Evolutionary conservation across 1,140 invertebrate species (phyloP).

Genomic region (Cydia amplana): DNA sequence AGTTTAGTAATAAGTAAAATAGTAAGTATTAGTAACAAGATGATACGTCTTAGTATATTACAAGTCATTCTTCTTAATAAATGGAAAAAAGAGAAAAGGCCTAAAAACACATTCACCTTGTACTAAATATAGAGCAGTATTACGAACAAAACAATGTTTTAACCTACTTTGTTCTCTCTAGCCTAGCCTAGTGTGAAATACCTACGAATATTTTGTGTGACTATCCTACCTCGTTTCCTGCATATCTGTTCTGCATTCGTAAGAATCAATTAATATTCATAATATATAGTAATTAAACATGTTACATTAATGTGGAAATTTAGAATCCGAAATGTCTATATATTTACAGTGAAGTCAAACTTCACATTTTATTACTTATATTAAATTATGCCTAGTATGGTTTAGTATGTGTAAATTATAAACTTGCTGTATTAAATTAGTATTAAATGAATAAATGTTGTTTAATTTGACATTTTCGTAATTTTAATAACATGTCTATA

Average conservation of each 20-base stretch:
- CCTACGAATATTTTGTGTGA: constrained; percentile 11
- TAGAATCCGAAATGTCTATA: constrained; percentile 45
- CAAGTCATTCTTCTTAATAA: constrained; percentile 24
- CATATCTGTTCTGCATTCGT: constrained; percentile 56
- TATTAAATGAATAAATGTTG: constrained; percentile 58
- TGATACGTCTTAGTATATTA: constrained; percentile 11
- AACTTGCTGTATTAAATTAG: constrained; percentile 75
- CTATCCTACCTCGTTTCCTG: constrained; percentile 59
- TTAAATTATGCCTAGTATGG: constrained; percentile 53
- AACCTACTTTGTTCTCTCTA: not conserved
- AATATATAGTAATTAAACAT: constrained; percentile 18
- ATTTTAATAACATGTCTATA: not conserved
- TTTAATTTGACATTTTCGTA: constrained; percentile 46
- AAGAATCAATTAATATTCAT: constrained; percentile 19
- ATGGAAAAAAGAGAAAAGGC: not conserved
- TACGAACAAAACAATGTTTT: not conserved
- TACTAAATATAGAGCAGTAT: not conserved
- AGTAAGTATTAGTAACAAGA: constrained; percentile 36
- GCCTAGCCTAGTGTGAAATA: constrained; percentile 8
- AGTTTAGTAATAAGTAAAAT: constrained; percentile 47
- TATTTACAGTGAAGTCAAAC: constrained; percentile 62
- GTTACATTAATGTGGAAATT: constrained; percentile 30
- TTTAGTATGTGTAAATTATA: constrained; percentile 67
- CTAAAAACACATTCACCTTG: constrained; percentile 3
- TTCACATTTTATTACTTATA: constrained; percentile 63